Percentiles rank a stretch among this genome's conserved stretches.
Conservation (phyloP, 2,888 invertebrate species). For the Xestoiulus laeticollis region DNA sequence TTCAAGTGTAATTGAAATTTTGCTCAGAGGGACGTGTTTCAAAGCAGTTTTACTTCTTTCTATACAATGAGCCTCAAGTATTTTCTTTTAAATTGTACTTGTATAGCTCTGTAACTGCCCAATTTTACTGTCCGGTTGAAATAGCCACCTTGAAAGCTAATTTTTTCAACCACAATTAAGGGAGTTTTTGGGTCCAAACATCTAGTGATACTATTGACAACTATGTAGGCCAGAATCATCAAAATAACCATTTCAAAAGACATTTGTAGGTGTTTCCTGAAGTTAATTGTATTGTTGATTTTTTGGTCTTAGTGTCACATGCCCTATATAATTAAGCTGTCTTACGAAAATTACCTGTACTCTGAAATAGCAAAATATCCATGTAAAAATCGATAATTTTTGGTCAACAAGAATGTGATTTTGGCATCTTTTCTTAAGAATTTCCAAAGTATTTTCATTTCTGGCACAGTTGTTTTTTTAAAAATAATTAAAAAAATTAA, state of each 20-base stretch:
- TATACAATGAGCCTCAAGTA: not conserved
- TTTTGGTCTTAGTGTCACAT: not conserved
- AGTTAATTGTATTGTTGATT: not conserved
- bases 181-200: not conserved
- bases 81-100: not conserved
- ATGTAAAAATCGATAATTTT: no score
- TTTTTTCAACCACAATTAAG: not conserved
- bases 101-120: not conserved
- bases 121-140: not conserved
- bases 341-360: not conserved
- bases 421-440: no score
- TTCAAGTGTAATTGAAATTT: not conserved
- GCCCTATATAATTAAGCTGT: not conserved
- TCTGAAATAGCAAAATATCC: no score
- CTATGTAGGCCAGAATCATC: constrained; percentile 9
- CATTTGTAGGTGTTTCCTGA: not conserved
- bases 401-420: no score
- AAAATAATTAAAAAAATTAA: no score
- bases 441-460: no score
- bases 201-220: not conserved
- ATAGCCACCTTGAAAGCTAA: not conserved
- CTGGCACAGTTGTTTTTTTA: no score
- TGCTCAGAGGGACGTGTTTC: not conserved
- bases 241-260: not conserved
- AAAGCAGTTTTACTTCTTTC: not conserved